Conservation (phyloP, 1,140 invertebrate species). For the Macrobrachium nipponense region DNA sequence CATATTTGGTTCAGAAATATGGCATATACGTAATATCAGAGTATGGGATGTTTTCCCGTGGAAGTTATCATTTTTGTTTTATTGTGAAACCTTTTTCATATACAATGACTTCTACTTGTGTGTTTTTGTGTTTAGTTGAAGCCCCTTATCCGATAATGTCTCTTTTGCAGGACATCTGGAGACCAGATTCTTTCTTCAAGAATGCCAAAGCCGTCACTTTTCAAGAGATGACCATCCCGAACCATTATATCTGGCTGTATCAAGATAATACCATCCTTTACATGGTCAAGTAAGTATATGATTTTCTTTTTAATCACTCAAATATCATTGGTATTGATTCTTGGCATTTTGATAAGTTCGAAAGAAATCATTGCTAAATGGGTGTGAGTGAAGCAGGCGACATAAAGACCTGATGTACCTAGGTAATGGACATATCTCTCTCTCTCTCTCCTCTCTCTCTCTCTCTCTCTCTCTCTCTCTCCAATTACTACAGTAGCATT, state of each 20-base stretch:
- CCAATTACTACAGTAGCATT: too few species aligned
- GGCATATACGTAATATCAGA: too few species aligned
- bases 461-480: too few species aligned
- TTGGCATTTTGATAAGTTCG: neutral
- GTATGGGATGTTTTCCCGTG: too few species aligned
- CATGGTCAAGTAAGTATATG: slow-evolving; percentile 68
- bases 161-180: slow-evolving; percentile 86
- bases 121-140: neutral
- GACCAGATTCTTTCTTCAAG: slow-evolving; percentile 75
- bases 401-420: too few species aligned
- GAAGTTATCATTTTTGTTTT: too few species aligned
- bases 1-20: too few species aligned
- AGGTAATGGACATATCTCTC: too few species aligned
- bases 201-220: slow-evolving; percentile 89
- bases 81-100: too few species aligned
- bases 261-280: slow-evolving; percentile 67
- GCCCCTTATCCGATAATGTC: neutral
- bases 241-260: slow-evolving; percentile 74
- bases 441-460: too few species aligned
- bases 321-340: neutral
- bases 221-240: slow-evolving; percentile 93
- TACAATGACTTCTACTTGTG: neutral
- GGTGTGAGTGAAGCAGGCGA: too few species aligned
- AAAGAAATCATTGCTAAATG: neutral
- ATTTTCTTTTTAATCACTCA: neutral